Conservation (phyloP, 2,113 vertebrate genomes). For the Orycteropus afer region DNA sequence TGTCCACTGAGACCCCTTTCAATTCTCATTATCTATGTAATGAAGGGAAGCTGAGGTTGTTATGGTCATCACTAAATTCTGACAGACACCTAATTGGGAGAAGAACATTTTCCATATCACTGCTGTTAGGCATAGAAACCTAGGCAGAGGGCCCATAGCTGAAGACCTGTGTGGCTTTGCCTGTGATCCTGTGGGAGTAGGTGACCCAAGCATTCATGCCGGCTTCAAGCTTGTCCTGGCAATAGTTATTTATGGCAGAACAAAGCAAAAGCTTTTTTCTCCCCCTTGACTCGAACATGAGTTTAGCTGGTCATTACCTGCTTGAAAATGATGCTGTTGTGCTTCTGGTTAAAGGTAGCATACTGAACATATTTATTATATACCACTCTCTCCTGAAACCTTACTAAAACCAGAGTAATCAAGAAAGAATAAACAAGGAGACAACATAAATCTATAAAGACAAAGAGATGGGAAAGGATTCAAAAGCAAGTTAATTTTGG, state of each 20-base stretch:
- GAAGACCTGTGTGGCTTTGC: neutral
- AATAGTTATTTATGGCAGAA: conserved; percentile 21
- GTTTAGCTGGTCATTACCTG: neutral
- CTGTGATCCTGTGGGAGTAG: neutral
- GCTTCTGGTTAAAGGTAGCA: neutral
- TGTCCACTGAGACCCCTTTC: neutral
- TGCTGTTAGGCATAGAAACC: neutral
- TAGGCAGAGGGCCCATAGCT: neutral
- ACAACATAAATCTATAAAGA: neutral
- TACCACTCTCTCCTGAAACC: neutral
- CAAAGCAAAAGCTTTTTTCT: conserved; percentile 14
- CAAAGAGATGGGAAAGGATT: conserved; percentile 16
- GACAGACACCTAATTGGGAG: neutral
- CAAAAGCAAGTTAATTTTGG: conserved; percentile 4
- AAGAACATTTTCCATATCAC: neutral
- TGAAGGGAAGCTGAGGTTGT: conserved; percentile 16
- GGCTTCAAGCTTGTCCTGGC: neutral
- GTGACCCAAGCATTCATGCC: neutral
- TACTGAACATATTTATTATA: neutral
- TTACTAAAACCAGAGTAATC: conserved; percentile 29
- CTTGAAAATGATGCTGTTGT: conserved; percentile 41
- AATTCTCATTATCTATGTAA: neutral
- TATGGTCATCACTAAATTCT: neutral
- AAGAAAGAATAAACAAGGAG: neutral
- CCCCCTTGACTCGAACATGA: conserved; percentile 25